Conservation (phyloP, 2,888 invertebrate genomes). For the Linyphia triangularis region DNA sequence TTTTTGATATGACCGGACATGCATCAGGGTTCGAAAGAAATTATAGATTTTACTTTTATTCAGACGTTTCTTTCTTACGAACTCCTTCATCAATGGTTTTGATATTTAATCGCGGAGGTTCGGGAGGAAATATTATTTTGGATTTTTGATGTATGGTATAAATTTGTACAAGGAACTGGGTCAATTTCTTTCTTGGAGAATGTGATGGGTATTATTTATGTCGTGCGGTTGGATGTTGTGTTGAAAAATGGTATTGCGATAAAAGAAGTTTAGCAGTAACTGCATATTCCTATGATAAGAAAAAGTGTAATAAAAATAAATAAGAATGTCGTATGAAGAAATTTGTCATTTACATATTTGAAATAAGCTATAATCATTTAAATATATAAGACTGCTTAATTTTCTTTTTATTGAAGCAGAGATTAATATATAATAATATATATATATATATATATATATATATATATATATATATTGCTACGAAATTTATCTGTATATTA, state of each 20-base stretch:
- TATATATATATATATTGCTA: too few relatives aligned
- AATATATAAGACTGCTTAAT: background rate
- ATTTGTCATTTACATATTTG: background rate
- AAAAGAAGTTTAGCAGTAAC: background rate
- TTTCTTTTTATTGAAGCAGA: background rate
- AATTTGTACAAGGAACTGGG: conserved; percentile 42
- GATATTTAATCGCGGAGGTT: conserved; percentile 37
- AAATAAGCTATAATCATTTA: background rate
- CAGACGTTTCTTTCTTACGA: conserved; percentile 20
- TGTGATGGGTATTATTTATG: conserved; percentile 23
- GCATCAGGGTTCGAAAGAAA: conserved; percentile 60
- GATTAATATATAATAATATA: background rate
- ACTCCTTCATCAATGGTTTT: conserved; percentile 24
- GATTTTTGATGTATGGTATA: conserved; percentile 35
- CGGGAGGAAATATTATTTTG: conserved; percentile 38
- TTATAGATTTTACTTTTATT: conserved; percentile 64
- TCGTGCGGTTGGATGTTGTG: background rate
- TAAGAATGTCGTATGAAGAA: background rate
- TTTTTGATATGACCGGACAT: conserved; percentile 64
- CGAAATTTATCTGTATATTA: too few relatives aligned
- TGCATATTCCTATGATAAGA: background rate
- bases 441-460: background rate
- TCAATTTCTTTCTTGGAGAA: conserved; percentile 9
- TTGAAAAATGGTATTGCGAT: background rate
- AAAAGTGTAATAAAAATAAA: background rate